Evolutionary conservation across 1,140 invertebrate species (phyloP), one percentile per base, ranked within the genome.

Genomic region (Portunus trituberculatus): DNA sequence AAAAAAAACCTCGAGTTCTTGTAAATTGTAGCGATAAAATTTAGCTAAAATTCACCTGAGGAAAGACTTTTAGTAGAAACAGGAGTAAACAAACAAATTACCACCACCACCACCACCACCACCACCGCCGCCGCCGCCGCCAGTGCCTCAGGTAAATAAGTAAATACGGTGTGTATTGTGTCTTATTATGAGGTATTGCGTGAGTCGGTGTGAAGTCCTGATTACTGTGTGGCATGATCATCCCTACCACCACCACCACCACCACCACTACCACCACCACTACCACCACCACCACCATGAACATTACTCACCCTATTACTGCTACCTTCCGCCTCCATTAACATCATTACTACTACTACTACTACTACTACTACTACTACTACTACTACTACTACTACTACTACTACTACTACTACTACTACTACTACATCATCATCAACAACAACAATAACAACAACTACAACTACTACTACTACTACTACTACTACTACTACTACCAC

Each of bases 331-430:
- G 6, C 25, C n/a, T 2, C 67, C 67, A 76, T 7, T 76, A 76
- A 7, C 6, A n/a, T 20, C 20, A 76, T 7, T 76, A n/a, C 20
- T 76, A n/a, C n/a, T 76, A 76, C n/a, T 76, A 76, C n/a, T n/a
- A n/a, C 20, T 76, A n/a, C 67, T 76, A n/a, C 20, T 76, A 76
- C 20, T 25, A n/a, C 20, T n/a, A 76, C 20, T 25, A n/a, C n/a
- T 76, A n/a, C 67, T 76, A 76, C 25, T 76, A 76, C 67, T 76
- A 76, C 67, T 76, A 76, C 67, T 76, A 76, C 67, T 76, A 76
- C 67, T 76, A 76, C 67, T 76, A 76, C 67, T 76, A 76, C 67
- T 76, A 76, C 67, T 76, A n/a, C 67, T 76, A 76, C 67, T 76
- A 76, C 67, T 76, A n/a, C 20, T 76, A n/a, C n/a, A 14, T 14